Percentiles rank a stretch among this genome's conserved stretches.
phyloP scores from a whole-genome alignment of 2,797 vertebrate genomes.

The Scolopax rusticola region DNA sequence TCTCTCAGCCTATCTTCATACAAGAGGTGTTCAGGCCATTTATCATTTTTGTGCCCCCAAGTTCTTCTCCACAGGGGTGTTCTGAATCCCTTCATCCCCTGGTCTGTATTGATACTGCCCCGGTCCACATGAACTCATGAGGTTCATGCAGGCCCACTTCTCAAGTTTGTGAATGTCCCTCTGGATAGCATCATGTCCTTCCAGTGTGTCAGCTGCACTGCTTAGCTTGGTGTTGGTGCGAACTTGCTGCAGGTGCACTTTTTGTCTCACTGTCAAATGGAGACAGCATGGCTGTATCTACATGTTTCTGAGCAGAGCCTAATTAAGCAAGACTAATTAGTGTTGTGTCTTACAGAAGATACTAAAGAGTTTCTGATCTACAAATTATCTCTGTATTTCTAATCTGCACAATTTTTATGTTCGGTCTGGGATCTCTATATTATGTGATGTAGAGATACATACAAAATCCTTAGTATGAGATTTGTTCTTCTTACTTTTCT shows the following conservation, averaged over 20 bases:
- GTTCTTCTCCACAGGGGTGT: not conserved
- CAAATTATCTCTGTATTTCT: not conserved
- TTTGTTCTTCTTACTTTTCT: not conserved
- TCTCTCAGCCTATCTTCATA: not conserved
- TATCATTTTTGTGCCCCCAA: not conserved
- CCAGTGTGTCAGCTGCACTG: not conserved
- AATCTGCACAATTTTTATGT: not conserved
- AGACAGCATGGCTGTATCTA: not conserved
- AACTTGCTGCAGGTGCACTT: not conserved
- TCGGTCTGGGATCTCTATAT: not conserved
- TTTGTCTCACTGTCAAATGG: not conserved
- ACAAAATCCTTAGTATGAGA: not conserved
- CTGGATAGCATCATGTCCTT: not conserved
- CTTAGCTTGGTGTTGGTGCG: not conserved
- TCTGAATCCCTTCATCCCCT: not conserved
- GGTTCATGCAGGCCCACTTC: not conserved
- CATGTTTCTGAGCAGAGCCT: rapidly evolving
- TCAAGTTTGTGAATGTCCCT: not conserved
- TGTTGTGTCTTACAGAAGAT: not conserved
- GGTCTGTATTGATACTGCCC: not conserved
- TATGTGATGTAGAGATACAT: not conserved
- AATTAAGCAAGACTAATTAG: not conserved
- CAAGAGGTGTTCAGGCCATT: not conserved
- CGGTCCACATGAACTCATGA: not conserved
- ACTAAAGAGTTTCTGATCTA: not conserved